Evolutionary conservation across 2,888 invertebrate genomes (phyloP).

Genomic region (Parnassius orleans): DNA sequence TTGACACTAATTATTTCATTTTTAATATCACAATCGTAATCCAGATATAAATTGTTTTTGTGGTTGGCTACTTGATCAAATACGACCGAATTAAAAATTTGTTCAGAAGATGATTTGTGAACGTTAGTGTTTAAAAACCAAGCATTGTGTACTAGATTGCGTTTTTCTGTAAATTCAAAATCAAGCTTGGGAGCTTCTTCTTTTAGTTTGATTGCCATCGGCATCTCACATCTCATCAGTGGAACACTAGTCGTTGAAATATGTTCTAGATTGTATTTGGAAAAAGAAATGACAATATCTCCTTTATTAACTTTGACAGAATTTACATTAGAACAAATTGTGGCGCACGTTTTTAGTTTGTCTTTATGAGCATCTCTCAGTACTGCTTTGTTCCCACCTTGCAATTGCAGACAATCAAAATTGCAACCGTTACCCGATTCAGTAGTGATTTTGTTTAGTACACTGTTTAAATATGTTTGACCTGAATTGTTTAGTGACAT

Average conservation of each 20-base stretch:
- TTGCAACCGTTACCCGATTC: slow-evolving; percentile 3
- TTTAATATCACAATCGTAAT: slow-evolving; percentile 25
- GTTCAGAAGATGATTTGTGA: slow-evolving; percentile 24
- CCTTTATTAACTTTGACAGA: slow-evolving; percentile 39
- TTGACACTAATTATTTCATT: slow-evolving; percentile 38
- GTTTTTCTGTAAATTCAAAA: background rate
- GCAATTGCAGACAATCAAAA: background rate
- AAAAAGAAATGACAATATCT: slow-evolving; percentile 55
- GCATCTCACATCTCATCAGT: slow-evolving; percentile 42
- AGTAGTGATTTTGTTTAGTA: slow-evolving; percentile 58
- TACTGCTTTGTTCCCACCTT: background rate
- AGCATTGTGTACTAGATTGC: background rate
- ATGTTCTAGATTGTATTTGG: slow-evolving; percentile 56
- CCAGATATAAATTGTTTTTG: slow-evolving; percentile 19
- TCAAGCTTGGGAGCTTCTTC: slow-evolving; percentile 30
- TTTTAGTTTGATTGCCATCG: slow-evolving; percentile 53
- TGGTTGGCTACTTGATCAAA: slow-evolving; percentile 22
- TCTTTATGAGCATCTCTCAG: slow-evolving; percentile 30
- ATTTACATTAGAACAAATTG: background rate
- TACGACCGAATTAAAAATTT: slow-evolving; percentile 22
- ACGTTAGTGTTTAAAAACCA: background rate
- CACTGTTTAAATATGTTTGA: slow-evolving; percentile 52
- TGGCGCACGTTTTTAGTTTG: slow-evolving; percentile 32
- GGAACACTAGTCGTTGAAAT: slow-evolving; percentile 52
- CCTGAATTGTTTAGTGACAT: slow-evolving; percentile 41